Evolutionary conservation across 1,140 invertebrate genomes (phyloP).

Genomic region (Dysdera silvatica): DNA sequence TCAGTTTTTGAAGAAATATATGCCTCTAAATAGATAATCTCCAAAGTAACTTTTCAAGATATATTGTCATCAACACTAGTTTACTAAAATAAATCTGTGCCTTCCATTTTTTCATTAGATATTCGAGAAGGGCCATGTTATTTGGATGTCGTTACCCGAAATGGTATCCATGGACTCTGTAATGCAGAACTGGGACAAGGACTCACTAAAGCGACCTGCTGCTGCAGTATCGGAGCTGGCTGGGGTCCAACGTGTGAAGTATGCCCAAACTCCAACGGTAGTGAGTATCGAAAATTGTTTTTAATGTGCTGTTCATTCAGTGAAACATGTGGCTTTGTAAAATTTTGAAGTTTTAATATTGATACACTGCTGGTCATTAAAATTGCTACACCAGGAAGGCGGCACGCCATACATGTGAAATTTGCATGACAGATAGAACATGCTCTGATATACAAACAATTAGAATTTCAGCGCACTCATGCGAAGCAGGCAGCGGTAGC

Average conservation of each 20-base stretch:
- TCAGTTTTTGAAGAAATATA: not conserved
- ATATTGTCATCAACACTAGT: not conserved
- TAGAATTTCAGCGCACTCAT: no score
- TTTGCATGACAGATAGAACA: no score
- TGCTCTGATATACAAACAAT: no score
- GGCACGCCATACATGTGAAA: no score
- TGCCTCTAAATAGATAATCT: not conserved
- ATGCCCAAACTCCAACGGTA: slow-evolving; percentile 60
- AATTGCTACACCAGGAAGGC: no score
- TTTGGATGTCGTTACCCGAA: slow-evolving; percentile 48
- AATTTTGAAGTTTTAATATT: not conserved
- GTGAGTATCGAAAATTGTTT: slow-evolving; percentile 30
- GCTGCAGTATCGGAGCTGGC: slow-evolving; percentile 72
- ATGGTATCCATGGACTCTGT: slow-evolving; percentile 47
- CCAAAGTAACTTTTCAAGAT: no score
- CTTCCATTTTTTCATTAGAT: slow-evolving; percentile 49
- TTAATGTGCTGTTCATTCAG: not conserved
- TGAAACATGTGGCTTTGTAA: not conserved
- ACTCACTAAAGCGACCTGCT: slow-evolving; percentile 71
- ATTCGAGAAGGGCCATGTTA: slow-evolving; percentile 69
- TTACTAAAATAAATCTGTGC: not conserved
- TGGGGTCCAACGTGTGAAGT: slow-evolving; percentile 76
- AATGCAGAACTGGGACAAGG: slow-evolving; percentile 51
- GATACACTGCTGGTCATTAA: no score
- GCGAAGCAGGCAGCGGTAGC: no score